These are phyloP conservation scores for Oscheius myriophilus DNA, from an alignment of 2,888 invertebrate species.

Conservation along the genomic window DNA sequence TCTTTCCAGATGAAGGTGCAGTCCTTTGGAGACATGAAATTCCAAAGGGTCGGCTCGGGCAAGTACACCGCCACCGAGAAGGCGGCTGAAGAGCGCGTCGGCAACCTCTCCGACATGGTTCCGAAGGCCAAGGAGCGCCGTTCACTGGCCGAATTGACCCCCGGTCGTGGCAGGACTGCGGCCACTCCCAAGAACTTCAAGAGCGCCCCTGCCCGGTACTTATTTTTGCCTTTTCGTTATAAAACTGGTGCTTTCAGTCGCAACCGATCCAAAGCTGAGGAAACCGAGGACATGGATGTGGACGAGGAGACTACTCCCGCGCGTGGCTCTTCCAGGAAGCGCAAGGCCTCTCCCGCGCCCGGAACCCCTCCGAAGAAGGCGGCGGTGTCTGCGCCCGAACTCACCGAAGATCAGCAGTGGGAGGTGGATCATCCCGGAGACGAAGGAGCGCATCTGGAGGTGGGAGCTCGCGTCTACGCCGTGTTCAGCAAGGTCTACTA, in stretches of 20 bases:
- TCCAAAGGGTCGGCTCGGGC: slow-evolving; percentile 34
- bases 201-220: slow-evolving; percentile 11
- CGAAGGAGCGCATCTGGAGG: slow-evolving; percentile 46
- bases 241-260: background rate
- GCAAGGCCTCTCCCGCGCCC: slow-evolving; percentile 14
- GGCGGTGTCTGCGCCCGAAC: slow-evolving; percentile 20
- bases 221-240: background rate
- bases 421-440: slow-evolving; percentile 59
- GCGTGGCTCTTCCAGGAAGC: slow-evolving; percentile 10
- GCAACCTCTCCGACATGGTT: slow-evolving; percentile 25
- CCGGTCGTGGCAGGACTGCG: slow-evolving; percentile 26
- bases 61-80: slow-evolving; percentile 60
- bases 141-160: slow-evolving; percentile 47
- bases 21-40: slow-evolving; percentile 59
- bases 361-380: slow-evolving; percentile 35
- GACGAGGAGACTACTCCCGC: slow-evolving; percentile 22
- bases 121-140: slow-evolving; percentile 25
- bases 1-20: slow-evolving; percentile 54
- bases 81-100: slow-evolving; percentile 47
- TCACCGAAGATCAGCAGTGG: slow-evolving; percentile 57
- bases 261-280: background rate
- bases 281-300: slow-evolving; percentile 17
- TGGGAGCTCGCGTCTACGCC: slow-evolving; percentile 67
- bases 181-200: slow-evolving; percentile 6
- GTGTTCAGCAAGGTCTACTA: slow-evolving; percentile 64